Conservation (phyloP, 2,888 invertebrate species). For the Pomacea canaliculata region DNA sequence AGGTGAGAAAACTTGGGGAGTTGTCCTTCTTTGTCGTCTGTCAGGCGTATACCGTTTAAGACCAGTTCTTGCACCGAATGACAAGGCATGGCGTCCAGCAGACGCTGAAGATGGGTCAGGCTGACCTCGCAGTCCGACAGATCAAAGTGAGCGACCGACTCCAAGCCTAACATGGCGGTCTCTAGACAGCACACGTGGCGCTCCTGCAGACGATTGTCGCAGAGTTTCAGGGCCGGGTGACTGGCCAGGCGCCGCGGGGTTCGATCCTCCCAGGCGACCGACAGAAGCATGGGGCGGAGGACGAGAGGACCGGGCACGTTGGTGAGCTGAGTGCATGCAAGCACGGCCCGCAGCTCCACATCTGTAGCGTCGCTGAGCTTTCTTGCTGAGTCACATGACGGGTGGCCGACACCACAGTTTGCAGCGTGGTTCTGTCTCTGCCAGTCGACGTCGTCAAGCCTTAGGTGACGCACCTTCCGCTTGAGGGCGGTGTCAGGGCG, state of each 20-base stretch:
- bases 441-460: too few species aligned
- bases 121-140: constrained; percentile 14
- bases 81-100: constrained; percentile 1
- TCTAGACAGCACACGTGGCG: constrained; percentile 3
- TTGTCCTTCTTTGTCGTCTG: background rate
- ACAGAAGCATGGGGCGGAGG: too few species aligned
- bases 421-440: background rate
- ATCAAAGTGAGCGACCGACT: constrained; percentile 8
- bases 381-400: constrained; percentile 5
- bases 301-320: background rate
- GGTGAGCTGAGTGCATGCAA: constrained; percentile 15
- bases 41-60: constrained; percentile 4
- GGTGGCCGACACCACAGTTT: background rate
- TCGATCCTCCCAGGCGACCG: too few species aligned
- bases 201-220: constrained; percentile 4
- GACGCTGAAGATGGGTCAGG: background rate
- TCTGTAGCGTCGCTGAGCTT: background rate
- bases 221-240: constrained; percentile 21
- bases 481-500: too few species aligned
- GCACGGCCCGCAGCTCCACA: background rate
- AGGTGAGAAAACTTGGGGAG: constrained; percentile 17
- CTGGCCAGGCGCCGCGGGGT: background rate
- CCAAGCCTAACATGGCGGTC: constrained; percentile 10
- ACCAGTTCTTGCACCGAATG: constrained; percentile 1
- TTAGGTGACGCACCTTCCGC: too few species aligned